Conservation (phyloP, 2,113 vertebrate species). For the Calyptomena viridis region DNA sequence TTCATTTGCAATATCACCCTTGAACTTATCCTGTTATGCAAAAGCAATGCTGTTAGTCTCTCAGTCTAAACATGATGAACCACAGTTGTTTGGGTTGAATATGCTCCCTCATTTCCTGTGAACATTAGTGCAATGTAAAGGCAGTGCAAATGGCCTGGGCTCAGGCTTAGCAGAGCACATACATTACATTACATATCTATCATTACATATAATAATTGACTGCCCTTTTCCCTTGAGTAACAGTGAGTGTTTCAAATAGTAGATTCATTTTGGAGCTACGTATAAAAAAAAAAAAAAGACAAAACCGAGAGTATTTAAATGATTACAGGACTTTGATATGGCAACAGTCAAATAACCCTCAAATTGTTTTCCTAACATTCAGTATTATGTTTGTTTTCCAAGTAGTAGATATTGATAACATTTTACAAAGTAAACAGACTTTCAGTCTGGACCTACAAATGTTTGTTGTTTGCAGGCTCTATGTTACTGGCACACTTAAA, state of each 20-base stretch:
- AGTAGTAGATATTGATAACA: neutral
- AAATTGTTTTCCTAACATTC: neutral
- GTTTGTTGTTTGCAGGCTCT: neutral
- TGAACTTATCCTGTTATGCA: conserved; percentile 80
- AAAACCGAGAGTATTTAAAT: neutral
- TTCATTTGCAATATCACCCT: conserved; percentile 80
- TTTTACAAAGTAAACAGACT: neutral
- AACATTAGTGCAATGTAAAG: neutral
- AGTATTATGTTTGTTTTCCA: neutral
- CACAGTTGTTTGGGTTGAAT: neutral
- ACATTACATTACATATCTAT: too few relatives aligned
- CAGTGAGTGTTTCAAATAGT: neutral
- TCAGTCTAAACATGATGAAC: neutral
- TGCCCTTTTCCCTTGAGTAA: neutral
- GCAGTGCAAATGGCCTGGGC: neutral
- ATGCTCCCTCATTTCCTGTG: neutral
- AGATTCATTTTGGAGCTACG: neutral
- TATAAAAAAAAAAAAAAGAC: neutral
- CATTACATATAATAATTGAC: neutral
- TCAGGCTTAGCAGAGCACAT: neutral
- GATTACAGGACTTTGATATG: neutral
- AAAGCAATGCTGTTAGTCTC: neutral
- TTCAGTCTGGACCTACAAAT: neutral
- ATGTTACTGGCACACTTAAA: neutral
- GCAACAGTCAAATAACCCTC: neutral